Evolutionary conservation across 1,140 invertebrate genomes (phyloP), one percentile per base, ranked within the genome.

Genomic region (Eulimnadia texana): DNA sequence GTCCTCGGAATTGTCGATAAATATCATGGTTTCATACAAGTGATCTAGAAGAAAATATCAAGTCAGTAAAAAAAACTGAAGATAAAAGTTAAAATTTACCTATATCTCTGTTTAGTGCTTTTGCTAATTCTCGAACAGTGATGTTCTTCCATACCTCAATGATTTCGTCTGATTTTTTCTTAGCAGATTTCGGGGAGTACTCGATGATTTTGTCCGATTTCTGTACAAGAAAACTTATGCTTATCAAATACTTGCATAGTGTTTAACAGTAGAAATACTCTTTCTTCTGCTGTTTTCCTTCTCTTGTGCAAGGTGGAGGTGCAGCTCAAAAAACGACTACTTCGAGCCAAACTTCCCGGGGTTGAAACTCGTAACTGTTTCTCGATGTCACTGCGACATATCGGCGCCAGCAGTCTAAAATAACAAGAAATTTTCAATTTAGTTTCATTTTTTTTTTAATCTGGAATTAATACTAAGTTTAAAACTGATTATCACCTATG

Each of bases 111-210:
- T 77, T 68, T 13, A 84, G 62, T 0, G 79, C 74, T 56, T 78
- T 68, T 23, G 86, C 81, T 64, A 93, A 72, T 68, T 93, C 82
- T 51, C 69, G 62, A 0, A 91, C 79, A 11, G 83, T 89, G 78
- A 92, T 91, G 67, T 84, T 79, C 54, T 77, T 75, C 88, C 88
- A 92, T 61, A 90, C 73, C 58, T 81, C 77, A 3, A 85, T 70
- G 16, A 82, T 70, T 65, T 72, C 68, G 2, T 64, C 67, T 3
- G n/a, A 33, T 66, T 70, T 63, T 57, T 69, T 69, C 58, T 75
- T 76, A 27, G 42, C 25, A 33, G 71, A 60, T 69, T 79, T 79
- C 16, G 75, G 74, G 9, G 73, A 70, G 64, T 74, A 77, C 65
- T 79, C 73, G 58, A 78, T 74, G 58, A 76, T 72, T 66, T 52